These are phyloP conservation scores for Epiblema foenella DNA, from an alignment of 2,888 invertebrate species.

Conservation along the genomic window DNA sequence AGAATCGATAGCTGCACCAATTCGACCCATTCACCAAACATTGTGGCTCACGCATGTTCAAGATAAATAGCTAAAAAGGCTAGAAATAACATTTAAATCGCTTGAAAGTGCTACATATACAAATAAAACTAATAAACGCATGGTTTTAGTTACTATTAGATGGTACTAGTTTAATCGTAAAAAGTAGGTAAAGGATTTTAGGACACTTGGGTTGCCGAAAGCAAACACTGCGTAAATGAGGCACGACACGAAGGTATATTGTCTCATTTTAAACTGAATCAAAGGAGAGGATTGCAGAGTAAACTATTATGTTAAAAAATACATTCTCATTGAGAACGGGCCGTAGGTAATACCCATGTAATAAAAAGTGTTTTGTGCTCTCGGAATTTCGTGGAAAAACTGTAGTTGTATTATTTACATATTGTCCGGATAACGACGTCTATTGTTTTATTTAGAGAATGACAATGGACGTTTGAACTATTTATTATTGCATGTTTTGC, in stretches of 20 bases:
- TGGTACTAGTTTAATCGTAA: not conserved
- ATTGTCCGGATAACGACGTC: too few species aligned
- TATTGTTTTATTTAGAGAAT: too few species aligned
- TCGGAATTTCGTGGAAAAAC: too few species aligned
- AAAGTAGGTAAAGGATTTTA: not conserved
- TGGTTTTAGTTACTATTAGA: not conserved
- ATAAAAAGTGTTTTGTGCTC: too few species aligned
- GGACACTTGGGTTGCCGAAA: not conserved
- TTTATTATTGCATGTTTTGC: too few species aligned
- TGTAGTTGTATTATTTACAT: too few species aligned
- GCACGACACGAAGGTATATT: not conserved
- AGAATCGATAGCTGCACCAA: conserved; percentile 38
- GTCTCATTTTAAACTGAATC: not conserved
- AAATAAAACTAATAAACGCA: not conserved
- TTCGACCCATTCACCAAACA: conserved; percentile 18
- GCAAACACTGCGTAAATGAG: not conserved
- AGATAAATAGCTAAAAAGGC: not conserved
- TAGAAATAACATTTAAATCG: not conserved
- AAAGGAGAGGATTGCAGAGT: not conserved
- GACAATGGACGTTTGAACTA: too few species aligned
- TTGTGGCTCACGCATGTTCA: conserved; percentile 13
- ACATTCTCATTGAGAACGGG: not conserved
- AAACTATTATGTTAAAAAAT: too few species aligned
- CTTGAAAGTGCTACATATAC: not conserved
- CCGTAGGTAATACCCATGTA: not conserved